Base-by-base conservation (phyloP, 2,888 invertebrate species). In the Alloplasta piceator region DNA sequence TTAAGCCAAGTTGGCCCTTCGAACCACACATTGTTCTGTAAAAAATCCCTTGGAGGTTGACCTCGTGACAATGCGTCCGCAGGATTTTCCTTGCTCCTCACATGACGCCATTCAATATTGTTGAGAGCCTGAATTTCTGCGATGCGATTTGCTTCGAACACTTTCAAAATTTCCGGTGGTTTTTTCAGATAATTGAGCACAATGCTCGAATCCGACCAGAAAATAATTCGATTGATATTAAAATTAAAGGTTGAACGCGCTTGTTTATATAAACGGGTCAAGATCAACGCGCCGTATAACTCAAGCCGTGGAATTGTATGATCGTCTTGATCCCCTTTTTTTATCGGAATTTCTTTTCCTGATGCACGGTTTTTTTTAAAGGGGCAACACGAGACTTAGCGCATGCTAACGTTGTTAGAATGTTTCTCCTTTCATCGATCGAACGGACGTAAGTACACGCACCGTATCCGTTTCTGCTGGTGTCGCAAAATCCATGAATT, bases 351-450 rank as follows among this genome's bases (percentile, higher is more conserved):
- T 56, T 39, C 26, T 26, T 5, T 56, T 56, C 3, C 26, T 1
- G 26, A 56, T 56, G 26, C 16, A 16, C 56, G 56, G 4, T 1
- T 43, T 43, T 1, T 75, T 87, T 87, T 9, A 86, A 9, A 6
- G 87, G 86, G 6, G 89, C 86, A 5, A 89, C 85, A n/a, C 85
- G 67, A 2, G 86, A 84, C 74, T 89, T 88, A 0, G 89, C 73
- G 38, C 81, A 83, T n/a, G 88, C 36, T 41, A 89, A 58, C 12
- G 26, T 5, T 7, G 79, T 52, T n/a, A 12, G 4, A 38, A 43
- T n/a, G n/a, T 56, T 48, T 9, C 6, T n/a, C 58, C 68, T 3
- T 10, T 52, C 9, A 43, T 79, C 26, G 5, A 77, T 16, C 7
- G 77, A 56, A n/a, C 78, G 75, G 0, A 85, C n/a, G 58, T 84